phyloP scores from a whole-genome alignment of 2,797 vertebrate genomes.

The Clarias laeviceps region DNA sequence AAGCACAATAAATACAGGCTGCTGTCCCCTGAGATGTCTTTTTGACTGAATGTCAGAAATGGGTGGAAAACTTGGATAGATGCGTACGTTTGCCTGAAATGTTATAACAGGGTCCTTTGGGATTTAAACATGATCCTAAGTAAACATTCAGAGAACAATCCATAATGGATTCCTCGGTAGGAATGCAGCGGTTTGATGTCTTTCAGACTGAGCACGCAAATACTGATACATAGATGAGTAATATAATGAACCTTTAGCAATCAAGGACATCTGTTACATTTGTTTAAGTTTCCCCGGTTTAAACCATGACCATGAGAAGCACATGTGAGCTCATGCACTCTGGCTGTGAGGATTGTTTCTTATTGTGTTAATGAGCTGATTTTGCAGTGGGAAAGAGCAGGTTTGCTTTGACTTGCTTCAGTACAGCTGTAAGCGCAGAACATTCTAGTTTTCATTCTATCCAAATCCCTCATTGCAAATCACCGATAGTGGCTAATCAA shows the following conservation, averaged over 20 bases:
- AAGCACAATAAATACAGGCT: not conserved
- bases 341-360: not conserved
- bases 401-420: not conserved
- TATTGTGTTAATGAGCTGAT: not conserved
- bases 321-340: not conserved
- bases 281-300: not conserved
- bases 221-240: too few species aligned
- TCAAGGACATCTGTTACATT: not conserved
- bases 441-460: not conserved
- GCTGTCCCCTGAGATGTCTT: constrained; percentile 4
- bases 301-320: not conserved
- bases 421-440: not conserved
- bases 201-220: not conserved
- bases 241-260: not conserved
- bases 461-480: not conserved
- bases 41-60: constrained; percentile 6
- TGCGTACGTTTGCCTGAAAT: constrained; percentile 6
- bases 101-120: not conserved
- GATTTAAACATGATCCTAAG: constrained; percentile 24
- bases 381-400: not conserved
- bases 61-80: constrained; percentile 2
- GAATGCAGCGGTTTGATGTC: not conserved
- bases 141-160: constrained; percentile 29
- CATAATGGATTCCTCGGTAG: not conserved
- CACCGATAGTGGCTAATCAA: not conserved